A percentile compares a stretch with the other conserved stretches of the same genome.
These are phyloP conservation scores for Phorcus lineatus DNA, from an alignment of 2,888 invertebrate genomes.

Conservation along the genomic window DNA sequence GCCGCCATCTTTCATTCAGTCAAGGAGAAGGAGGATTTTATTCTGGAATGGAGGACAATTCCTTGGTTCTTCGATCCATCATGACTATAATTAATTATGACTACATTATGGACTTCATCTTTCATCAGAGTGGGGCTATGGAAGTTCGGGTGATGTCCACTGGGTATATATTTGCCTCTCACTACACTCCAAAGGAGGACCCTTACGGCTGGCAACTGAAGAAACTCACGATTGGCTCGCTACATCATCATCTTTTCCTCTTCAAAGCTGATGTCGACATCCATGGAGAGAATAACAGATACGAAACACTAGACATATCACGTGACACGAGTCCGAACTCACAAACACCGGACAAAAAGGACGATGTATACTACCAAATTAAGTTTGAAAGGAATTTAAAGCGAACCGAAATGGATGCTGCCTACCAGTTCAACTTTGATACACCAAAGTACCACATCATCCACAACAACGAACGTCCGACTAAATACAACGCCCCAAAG, in stretches of 20 bases:
- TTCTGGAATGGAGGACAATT: slow-evolving; percentile 59
- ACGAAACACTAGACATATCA: slow-evolving; percentile 57
- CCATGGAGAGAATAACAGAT: slow-evolving; percentile 57
- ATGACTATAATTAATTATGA: slow-evolving; percentile 61
- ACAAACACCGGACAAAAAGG: slow-evolving; percentile 36
- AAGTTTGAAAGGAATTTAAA: slow-evolving; percentile 43
- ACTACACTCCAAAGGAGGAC: slow-evolving; percentile 37
- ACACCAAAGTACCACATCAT: slow-evolving; percentile 61
- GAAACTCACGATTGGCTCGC: slow-evolving; percentile 47
- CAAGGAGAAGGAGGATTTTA: slow-evolving; percentile 45
- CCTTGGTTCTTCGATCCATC: slow-evolving; percentile 57
- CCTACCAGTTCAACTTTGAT: slow-evolving; percentile 59
- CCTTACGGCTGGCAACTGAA: slow-evolving; percentile 51
- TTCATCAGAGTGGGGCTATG: slow-evolving; percentile 63
- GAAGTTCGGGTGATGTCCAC: slow-evolving; percentile 55
- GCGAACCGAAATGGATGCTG: slow-evolving; percentile 54
- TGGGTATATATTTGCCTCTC: slow-evolving; percentile 56
- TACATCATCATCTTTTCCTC: slow-evolving; percentile 65
- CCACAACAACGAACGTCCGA: slow-evolving; percentile 49
- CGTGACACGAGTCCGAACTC: slow-evolving; percentile 43
- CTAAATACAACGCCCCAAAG: slow-evolving; percentile 47
- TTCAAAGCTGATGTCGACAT: slow-evolving; percentile 60
- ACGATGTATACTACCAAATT: slow-evolving; percentile 43
- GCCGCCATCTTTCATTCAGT: slow-evolving; percentile 54
- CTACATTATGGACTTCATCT: slow-evolving; percentile 64